Evolutionary conservation across 1,140 invertebrate genomes (phyloP), one percentile per base, ranked within the genome.

Genomic region (Drosophila busckii): DNA sequence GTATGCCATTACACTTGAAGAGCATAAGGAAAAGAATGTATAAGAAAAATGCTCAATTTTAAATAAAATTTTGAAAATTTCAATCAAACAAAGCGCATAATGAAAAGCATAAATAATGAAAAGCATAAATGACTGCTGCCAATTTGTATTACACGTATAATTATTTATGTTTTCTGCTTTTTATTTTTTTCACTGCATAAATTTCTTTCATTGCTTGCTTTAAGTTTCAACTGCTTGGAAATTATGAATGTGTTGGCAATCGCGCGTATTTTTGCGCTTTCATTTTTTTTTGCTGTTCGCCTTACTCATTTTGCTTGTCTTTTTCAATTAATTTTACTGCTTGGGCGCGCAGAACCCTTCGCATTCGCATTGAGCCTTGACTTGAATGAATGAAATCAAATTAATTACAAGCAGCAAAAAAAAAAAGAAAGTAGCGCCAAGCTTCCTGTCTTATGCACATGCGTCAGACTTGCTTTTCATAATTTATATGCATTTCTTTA

Each of bases 381-480:
- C 69, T 55, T 55, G 48, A 80, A 80, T 69, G 73, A 54, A 80
- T 65, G 68, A 68, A 80, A 80, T 80, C 75, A 82, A 82, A 80
- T 80, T 80, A 80, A 80, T 80, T 80, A 80, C 68, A 41, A 50
- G 28, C 9, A 6, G 16, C n/a, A 22, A 4, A 23, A 8, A 49
- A 25, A 7, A 61, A 41, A 50, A 37, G 23, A 34, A 31, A 4
- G 29, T 38, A 9, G 17, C 20, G 31, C 31, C 29, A 54, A 32
- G 29, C 42, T 29, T 34, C 32, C 17, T 80, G 32, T 41, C 50
- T 78, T 63, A 62, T 76, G 61, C 75, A 73, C 75, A 78, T 78
- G 68, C 73, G 61, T 82, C 68, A 53, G 69, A 73, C 49, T 82
- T 80, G 82, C 68, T 82, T 80, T 82, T 82, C 69, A 80, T 80